Evolutionary conservation across 2,888 invertebrate genomes (phyloP).

Genomic region (Anticlea derivata): DNA sequence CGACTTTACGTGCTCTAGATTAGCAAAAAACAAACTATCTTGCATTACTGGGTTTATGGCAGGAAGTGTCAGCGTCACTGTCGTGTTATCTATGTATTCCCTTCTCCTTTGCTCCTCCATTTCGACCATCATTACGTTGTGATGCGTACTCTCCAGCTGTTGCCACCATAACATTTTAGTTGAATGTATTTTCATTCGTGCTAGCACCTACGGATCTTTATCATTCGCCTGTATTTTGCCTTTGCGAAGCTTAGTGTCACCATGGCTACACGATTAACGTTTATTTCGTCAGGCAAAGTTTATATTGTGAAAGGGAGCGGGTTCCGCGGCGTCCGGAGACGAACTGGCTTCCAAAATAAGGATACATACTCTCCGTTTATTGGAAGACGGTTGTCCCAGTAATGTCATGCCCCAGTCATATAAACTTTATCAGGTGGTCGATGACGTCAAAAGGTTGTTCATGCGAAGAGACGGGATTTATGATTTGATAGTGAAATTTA

Average conservation of each 20-base stretch:
- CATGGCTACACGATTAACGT: conserved; percentile 63
- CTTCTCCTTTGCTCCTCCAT: conserved; percentile 66
- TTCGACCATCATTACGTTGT: conserved; percentile 70
- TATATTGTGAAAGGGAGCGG: conserved; percentile 52
- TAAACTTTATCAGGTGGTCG: conserved; percentile 67
- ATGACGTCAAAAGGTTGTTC: conserved; percentile 66
- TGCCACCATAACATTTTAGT: conserved; percentile 81
- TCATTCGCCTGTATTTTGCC: conserved; percentile 48
- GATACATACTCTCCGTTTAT: conserved; percentile 61
- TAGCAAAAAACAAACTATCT: conserved; percentile 70
- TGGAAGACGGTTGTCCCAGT: conserved; percentile 62
- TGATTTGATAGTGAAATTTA: conserved; percentile 46
- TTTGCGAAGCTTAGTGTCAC: conserved; percentile 54
- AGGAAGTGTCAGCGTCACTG: conserved; percentile 66
- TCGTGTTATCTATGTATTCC: conserved; percentile 64
- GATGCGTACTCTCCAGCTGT: conserved; percentile 68
- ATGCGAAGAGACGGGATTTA: conserved; percentile 48
- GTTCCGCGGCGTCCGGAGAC: conserved; percentile 64
- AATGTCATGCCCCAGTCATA: conserved; percentile 63
- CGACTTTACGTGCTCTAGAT: conserved; percentile 84
- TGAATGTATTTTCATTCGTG: conserved; percentile 45
- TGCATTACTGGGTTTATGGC: conserved; percentile 67
- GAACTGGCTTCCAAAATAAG: conserved; percentile 68
- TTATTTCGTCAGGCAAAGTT: conserved; percentile 25
- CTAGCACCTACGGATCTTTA: conserved; percentile 49